Base-by-base conservation (phyloP, 2,797 vertebrate genomes). In the Agapornis canus region DNA sequence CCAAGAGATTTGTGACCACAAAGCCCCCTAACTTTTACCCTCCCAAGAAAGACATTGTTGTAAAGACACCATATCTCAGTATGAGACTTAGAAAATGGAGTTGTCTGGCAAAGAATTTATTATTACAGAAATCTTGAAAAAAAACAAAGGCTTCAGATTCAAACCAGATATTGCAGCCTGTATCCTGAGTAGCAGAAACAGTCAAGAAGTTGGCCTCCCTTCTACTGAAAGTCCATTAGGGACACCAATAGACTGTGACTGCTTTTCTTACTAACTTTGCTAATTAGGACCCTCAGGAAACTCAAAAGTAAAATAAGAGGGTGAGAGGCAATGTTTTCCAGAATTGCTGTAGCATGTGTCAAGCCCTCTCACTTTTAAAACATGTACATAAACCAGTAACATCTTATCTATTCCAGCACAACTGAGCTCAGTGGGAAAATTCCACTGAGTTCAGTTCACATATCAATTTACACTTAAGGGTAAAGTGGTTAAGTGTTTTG, bases 211-310 rank as follows among this genome's bases (percentile, higher is more conserved):
- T 94, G 79, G 64, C 39, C 18, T 91, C 61, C 12, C 49, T 93
- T 93, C 68, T 82, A 45, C 87, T 78, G 42, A 42, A 89, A 93
- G 76, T 70, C 86, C 71, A 48, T 92, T 86, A 76, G 27, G 43
- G 70, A 82, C 15, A 31, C 64, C 3, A 8, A 72, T 54, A 86
- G 83, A 79, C 65, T 78, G 49, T 82, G 86, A 91, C 73, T 90
- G 69, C 48, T 71, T 87, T 94, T 82, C 72, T 88, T 77, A 56
- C 57, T 69, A 75, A 80, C 84, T 92, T 93, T 91, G 94, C 92
- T 92, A 91, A 92, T 75, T 95, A 91, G 47, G 39, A 95, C 56
- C 84, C 89, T 86, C 54, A 95, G 92, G 89, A 94, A 94, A 95
- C 88, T 65, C 47, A 86, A 72, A 69, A 87, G 35, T 52, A 27